phyloP scores from a whole-genome alignment of 2,888 invertebrate species.

The Brachylomia viminalis region DNA sequence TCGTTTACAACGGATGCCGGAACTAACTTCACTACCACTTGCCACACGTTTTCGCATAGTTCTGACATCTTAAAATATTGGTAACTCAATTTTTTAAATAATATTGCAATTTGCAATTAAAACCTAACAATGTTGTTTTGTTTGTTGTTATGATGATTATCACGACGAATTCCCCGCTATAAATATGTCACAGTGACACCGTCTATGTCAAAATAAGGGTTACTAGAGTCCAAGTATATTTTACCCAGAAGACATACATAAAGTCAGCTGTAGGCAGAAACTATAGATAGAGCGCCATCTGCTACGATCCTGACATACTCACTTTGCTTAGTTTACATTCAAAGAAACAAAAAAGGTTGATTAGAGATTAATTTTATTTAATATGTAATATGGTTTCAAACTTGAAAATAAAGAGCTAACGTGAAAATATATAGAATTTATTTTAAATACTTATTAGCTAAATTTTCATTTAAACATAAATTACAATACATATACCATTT shows the following conservation, averaged over 20 bases:
- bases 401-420: background rate
- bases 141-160: background rate
- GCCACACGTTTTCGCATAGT: slow-evolving; percentile 71
- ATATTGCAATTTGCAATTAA: background rate
- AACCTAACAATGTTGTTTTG: background rate
- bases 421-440: background rate
- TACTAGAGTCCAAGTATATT: background rate
- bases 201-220: slow-evolving; percentile 24
- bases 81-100: background rate
- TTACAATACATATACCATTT: background rate
- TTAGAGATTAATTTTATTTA: background rate
- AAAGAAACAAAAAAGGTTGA: background rate
- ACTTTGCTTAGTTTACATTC: background rate
- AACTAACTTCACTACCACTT: slow-evolving; percentile 74
- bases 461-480: background rate
- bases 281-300: background rate
- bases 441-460: background rate
- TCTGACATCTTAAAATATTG: slow-evolving; percentile 52
- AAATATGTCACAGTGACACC: background rate
- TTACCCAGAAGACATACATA: background rate
- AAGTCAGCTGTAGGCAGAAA: background rate
- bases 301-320: background rate
- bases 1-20: slow-evolving; percentile 77
- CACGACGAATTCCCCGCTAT: background rate
- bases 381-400: background rate